Evolutionary conservation across 2,888 invertebrate species (phyloP).

Genomic region (Pandemis heparana): DNA sequence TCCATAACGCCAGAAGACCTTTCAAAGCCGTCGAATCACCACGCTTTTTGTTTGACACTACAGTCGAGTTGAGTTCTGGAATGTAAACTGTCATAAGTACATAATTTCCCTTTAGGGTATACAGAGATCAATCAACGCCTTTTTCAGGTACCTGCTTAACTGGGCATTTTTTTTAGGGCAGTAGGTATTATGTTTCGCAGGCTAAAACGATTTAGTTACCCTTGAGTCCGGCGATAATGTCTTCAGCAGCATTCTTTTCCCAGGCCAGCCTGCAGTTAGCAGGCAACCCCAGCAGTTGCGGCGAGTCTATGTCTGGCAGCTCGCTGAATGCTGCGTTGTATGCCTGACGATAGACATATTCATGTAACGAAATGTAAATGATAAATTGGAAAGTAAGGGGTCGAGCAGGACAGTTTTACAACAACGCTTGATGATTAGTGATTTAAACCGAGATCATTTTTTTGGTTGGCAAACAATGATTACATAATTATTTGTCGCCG

Average conservation of each 20-base stretch:
- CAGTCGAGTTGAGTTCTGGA: constrained; percentile 68
- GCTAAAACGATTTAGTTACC: constrained; percentile 58
- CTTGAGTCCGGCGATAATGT: constrained; percentile 88
- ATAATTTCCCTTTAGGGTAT: no score
- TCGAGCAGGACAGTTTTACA: no score
- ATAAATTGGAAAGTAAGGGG: no score
- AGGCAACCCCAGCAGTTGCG: constrained; percentile 93
- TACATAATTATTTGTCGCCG: no score
- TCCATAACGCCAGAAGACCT: constrained; percentile 93
- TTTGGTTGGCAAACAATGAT: no score
- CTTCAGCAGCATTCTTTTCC: constrained; percentile 88
- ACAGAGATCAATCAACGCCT: no score
- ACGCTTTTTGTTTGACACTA: constrained; percentile 79
- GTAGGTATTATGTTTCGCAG: not conserved
- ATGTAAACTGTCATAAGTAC: constrained; percentile 23
- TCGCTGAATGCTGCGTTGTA: constrained; percentile 87
- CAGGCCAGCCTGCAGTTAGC: constrained; percentile 94
- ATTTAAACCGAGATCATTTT: no score
- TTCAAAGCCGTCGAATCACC: constrained; percentile 82
- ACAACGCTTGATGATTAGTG: no score
- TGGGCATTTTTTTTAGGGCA: no score
- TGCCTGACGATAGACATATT: constrained; percentile 77
- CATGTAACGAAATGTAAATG: no score
- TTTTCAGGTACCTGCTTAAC: no score
- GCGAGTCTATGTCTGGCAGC: constrained; percentile 90